A percentile compares a stretch with the other conserved stretches of the same genome.
Evolutionary conservation across 2,797 vertebrate genomes (phyloP).

Genomic region (Antennarius maculatus): DNA sequence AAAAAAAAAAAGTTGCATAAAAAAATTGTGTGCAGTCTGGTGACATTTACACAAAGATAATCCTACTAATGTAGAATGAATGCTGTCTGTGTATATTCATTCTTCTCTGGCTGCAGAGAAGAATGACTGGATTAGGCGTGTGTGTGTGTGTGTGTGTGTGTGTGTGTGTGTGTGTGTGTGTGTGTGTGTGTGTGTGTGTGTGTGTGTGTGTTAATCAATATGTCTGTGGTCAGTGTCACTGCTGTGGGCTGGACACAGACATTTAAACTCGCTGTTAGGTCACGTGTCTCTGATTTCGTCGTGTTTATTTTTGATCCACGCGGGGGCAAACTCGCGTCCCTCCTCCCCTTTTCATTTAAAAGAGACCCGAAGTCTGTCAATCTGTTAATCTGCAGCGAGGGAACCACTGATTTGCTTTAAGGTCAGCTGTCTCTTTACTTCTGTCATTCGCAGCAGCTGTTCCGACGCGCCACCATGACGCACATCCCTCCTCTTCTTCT

Average conservation of each 20-base stretch:
- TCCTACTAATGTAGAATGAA: no score
- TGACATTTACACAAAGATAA: no score
- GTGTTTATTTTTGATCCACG: constrained; percentile 33
- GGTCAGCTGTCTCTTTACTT: not conserved
- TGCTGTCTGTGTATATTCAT: no score
- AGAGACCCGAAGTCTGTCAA: not conserved
- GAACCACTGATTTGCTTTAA: not conserved
- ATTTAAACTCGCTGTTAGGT: constrained; percentile 31
- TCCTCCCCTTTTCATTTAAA: constrained; percentile 45
- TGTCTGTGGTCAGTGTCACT: constrained; percentile 22
- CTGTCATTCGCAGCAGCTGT: not conserved
- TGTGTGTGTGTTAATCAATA: constrained; percentile 22
- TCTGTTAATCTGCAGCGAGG: not conserved
- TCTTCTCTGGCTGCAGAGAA: no score
- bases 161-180: no score
- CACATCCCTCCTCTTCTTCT: constrained; percentile 32
- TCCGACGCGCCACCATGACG: constrained; percentile 46
- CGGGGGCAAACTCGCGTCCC: constrained; percentile 8
- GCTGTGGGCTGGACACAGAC: not conserved
- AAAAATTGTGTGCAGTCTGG: no score
- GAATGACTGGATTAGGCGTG: no score
- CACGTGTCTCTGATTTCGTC: constrained; percentile 49
- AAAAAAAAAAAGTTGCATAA: no score
- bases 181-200: not conserved
- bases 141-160: no score